Evolutionary conservation across 92 coral and sea anemone genomes (phyloP), one percentile per base, ranked within the genome.

Genomic region (Hydrozoanthus gracilis): DNA sequence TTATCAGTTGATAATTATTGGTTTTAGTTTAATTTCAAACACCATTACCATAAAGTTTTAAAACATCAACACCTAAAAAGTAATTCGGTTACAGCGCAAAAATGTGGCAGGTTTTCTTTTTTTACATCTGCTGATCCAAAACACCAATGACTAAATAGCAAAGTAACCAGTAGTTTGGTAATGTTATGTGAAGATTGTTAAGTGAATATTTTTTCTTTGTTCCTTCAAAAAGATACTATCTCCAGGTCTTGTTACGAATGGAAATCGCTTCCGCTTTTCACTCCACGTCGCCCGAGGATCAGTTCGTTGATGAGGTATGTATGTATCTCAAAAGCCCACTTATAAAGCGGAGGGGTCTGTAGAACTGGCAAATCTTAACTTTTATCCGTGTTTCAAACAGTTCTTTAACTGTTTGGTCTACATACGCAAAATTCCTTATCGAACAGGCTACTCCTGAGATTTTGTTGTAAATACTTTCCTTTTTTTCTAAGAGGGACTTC

Each of bases 161-260:
- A 27, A 27, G 39, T 27, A 27, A 27, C 39, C 39, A 27, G 39
- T 27, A 27, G 39, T 27, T 1, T 12, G 60, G 8, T 52, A 7
- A 52, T 52, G 8, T 5, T 58, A 4, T 58, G 15, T 12, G 35
- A 66, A 15, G 9, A n/a, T 20, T 3, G 7, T 66, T n/a, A 7
- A 12, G 4, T 72, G 52, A 6, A 3, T 9, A 4, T 5, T 3
- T 13, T 47, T 65, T 27, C 8, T 45, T 9, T 10, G 20, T 6
- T 71, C 46, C 51, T 16, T 64, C 3, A 27, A 74, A 46, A 82
- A 96, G 99, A 80, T 95, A 96, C 83, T 92, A 96, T 86, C 89
- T 96, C 44, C 99, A 96, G 89, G 92, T 92, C 27, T 79, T 92
- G 48, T 89, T 96, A 65, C 89, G 99, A 35, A 90, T 92, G 88